Evolutionary conservation across 2,797 vertebrate species (phyloP).

Genomic region (Pipistrellus pipistrellus): DNA sequence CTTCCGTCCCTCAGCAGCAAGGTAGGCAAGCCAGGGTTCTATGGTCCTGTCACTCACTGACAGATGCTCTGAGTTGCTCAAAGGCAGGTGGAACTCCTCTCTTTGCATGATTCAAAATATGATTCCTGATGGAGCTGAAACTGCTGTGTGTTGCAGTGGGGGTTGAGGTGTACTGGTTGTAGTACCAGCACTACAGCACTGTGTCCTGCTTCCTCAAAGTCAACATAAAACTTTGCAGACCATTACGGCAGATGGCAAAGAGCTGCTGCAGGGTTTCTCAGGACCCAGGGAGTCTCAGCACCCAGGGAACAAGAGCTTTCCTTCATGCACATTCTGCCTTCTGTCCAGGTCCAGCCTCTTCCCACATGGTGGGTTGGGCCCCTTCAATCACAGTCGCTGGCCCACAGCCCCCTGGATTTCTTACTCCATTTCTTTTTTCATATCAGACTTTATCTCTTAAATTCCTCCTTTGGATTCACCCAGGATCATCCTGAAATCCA

Average conservation of each 20-base stretch:
- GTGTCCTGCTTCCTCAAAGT: not conserved
- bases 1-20: fast-evolving
- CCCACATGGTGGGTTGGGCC: not conserved
- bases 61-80: fast-evolving
- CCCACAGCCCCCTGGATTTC: not conserved
- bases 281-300: too few relatives aligned
- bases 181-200: too few relatives aligned
- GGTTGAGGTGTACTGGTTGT: fast-evolving
- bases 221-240: not conserved
- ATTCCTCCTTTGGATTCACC: not conserved
- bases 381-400: not conserved
- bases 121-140: not conserved
- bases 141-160: fast-evolving
- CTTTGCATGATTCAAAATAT: fast-evolving
- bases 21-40: not conserved
- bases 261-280: not conserved
- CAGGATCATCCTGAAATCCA: not conserved
- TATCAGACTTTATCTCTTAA: not conserved
- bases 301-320: not conserved
- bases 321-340: not conserved
- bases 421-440: not conserved
- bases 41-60: fast-evolving
- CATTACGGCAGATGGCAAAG: not conserved
- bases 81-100: not conserved
- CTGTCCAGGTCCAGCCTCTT: not conserved